Percentiles rank a stretch among this genome's conserved stretches.
Evolutionary conservation across 2,888 invertebrate species (phyloP).

Genomic region (Amiota minor): DNA sequence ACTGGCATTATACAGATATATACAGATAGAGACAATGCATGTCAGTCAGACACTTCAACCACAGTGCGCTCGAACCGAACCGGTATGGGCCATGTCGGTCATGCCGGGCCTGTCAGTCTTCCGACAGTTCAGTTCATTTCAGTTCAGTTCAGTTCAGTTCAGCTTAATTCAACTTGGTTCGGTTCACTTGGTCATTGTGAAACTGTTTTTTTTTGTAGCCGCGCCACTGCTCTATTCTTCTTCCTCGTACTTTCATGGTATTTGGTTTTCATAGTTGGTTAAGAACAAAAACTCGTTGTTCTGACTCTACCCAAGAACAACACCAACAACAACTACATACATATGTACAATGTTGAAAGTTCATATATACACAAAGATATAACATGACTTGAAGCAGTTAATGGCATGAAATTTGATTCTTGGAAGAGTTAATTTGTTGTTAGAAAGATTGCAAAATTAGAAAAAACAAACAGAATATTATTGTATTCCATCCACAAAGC

Average conservation of each 20-base stretch:
- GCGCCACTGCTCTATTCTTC: not conserved
- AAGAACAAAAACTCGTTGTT: slow-evolving; percentile 14
- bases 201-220: slow-evolving; percentile 2
- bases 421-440: slow-evolving; percentile 61
- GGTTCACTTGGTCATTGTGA: slow-evolving; percentile 26
- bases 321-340: not conserved
- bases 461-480: slow-evolving; percentile 35
- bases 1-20: not conserved
- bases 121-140: no score
- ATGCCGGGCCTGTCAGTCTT: not conserved
- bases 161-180: not conserved
- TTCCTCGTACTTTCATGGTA: slow-evolving; percentile 9
- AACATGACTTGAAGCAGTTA: slow-evolving; percentile 20
- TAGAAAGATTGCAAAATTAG: slow-evolving; percentile 26
- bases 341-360: slow-evolving; percentile 12
- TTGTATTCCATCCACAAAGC: slow-evolving; percentile 28
- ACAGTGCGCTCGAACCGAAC: not conserved
- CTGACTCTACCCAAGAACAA: not conserved
- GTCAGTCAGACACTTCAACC: slow-evolving; percentile 3
- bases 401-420: slow-evolving; percentile 63
- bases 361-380: slow-evolving; percentile 1
- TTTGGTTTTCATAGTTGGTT: slow-evolving; percentile 17
- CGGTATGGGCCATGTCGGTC: slow-evolving; percentile 6
- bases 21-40: slow-evolving; percentile 2
- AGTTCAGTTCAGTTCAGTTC: no score